Conservation (phyloP, 2,797 vertebrate species). For the Liparis tanakae region DNA sequence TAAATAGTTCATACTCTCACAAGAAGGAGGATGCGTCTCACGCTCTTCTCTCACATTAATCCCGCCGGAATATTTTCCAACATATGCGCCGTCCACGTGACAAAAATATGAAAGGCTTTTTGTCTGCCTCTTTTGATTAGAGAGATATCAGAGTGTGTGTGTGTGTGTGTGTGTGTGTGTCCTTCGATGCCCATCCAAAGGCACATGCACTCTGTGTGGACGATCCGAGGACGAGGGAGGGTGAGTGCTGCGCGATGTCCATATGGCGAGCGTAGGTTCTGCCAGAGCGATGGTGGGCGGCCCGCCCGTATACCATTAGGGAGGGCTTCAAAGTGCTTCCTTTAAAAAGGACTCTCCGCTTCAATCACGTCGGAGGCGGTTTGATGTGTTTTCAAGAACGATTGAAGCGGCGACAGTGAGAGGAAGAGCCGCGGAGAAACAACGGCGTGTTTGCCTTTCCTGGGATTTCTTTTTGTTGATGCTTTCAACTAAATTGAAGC, state of each 20-base stretch:
- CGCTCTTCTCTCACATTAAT: neutral
- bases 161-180: constrained; percentile 1
- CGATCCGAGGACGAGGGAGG: constrained; percentile 35
- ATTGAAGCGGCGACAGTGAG: constrained; percentile 15
- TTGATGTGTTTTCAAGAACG: constrained; percentile 41
- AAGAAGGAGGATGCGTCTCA: neutral
- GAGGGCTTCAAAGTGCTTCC: constrained; percentile 64
- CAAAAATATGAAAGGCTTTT: neutral
- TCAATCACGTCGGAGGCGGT: constrained; percentile 48
- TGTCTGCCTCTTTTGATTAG: constrained; percentile 7
- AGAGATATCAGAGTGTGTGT: neutral
- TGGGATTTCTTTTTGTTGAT: neutral
- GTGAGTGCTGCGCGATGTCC: constrained; percentile 50
- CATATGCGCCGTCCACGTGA: constrained; percentile 1
- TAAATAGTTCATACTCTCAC: too few species aligned
- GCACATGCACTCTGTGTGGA: neutral
- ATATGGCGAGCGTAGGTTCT: constrained; percentile 62
- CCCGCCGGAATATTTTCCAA: constrained; percentile 10
- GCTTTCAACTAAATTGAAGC: neutral
- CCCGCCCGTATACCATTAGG: constrained; percentile 48
- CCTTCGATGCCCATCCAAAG: constrained; percentile 23
- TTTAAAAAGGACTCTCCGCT: constrained; percentile 46
- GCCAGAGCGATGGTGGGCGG: constrained; percentile 64
- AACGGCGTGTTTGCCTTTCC: neutral
- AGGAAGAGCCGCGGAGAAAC: constrained; percentile 18